phyloP scores from a whole-genome alignment of 2,797 vertebrate genomes.

The Threskiornis aethiopicus region DNA sequence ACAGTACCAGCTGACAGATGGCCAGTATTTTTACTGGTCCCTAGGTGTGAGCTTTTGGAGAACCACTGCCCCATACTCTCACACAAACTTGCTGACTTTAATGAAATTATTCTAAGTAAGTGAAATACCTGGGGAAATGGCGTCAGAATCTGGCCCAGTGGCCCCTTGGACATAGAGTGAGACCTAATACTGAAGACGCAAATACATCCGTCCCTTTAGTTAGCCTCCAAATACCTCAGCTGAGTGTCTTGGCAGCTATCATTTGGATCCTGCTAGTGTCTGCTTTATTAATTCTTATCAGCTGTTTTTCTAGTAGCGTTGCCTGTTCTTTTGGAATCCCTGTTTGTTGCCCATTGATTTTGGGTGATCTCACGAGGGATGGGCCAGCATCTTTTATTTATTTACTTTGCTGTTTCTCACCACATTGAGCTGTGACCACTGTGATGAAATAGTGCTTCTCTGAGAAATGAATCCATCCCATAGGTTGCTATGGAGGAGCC shows the following conservation, averaged over 20 bases:
- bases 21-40: background rate
- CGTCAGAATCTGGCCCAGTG: background rate
- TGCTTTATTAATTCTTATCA: constrained; percentile 1
- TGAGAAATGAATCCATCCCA: background rate
- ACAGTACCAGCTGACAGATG: background rate
- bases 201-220: background rate
- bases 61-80: background rate
- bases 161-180: background rate
- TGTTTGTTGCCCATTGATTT: background rate
- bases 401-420: background rate
- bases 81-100: background rate
- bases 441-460: background rate
- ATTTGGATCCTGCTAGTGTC: background rate
- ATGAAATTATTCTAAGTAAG: background rate
- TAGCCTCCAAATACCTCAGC: background rate
- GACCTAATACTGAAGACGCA: background rate
- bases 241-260: background rate
- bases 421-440: background rate
- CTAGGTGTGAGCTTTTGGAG: background rate
- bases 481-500: background rate
- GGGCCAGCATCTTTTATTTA: background rate
- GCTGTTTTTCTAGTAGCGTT: background rate
- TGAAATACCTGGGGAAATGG: background rate
- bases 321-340: background rate
- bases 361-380: background rate